phyloP scores from a whole-genome alignment of 2,113 vertebrate species.

The Ictidomys tridecemlineatus region DNA sequence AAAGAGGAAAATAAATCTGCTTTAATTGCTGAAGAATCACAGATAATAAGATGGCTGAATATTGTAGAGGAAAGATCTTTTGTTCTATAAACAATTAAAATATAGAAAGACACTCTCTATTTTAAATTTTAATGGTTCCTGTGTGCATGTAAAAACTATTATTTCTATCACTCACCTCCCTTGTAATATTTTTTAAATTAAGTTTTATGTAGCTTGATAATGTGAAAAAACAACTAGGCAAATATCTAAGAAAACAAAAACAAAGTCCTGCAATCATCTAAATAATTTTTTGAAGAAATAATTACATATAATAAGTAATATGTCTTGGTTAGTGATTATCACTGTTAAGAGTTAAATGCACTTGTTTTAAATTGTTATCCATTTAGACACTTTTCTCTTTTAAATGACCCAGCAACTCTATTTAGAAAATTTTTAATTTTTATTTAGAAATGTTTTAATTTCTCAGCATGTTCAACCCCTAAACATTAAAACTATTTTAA shows the following conservation, averaged over 20 bases:
- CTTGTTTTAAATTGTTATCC: conserved; percentile 19
- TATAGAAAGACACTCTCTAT: conserved; percentile 67
- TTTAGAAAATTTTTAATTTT: conserved; percentile 45
- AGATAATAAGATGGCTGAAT: conserved; percentile 75
- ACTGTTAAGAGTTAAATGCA: conserved; percentile 20
- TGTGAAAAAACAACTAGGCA: conserved; percentile 27
- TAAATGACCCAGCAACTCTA: conserved; percentile 56
- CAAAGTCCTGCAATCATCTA: neutral
- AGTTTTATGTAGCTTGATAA: conserved; percentile 50
- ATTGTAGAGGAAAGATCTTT: neutral
- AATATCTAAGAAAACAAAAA: conserved; percentile 51
- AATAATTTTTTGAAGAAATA: conserved; percentile 53
- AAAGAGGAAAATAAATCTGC: conserved; percentile 79
- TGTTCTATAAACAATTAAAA: conserved; percentile 75
- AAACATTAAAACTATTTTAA: conserved; percentile 43
- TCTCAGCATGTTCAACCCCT: conserved; percentile 31
- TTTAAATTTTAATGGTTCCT: conserved; percentile 64
- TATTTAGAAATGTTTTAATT: conserved; percentile 52
- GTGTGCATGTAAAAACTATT: conserved; percentile 55
- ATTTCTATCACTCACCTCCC: conserved; percentile 54
- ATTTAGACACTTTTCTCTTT: conserved; percentile 52
- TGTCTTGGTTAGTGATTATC: conserved; percentile 20
- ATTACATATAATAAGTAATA: conserved; percentile 12
- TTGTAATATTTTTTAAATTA: conserved; percentile 56
- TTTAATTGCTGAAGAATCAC: conserved; percentile 80